Base-by-base conservation (phyloP, 2,113 vertebrate genomes). In the Phycodurus eques region DNA sequence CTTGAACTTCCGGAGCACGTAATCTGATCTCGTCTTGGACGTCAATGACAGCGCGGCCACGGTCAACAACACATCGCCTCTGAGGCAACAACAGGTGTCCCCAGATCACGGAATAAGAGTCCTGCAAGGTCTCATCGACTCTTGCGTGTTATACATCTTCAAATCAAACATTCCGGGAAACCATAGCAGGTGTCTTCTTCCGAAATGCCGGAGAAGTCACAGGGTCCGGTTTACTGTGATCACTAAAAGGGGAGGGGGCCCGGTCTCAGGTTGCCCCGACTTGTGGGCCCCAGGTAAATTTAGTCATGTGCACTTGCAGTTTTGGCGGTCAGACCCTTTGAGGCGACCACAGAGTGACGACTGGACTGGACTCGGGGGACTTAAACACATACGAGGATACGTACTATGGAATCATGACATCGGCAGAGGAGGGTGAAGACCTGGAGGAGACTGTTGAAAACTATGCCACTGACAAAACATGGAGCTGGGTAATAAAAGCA, bases 401-500 rank as follows among this genome's bases (percentile, higher is more conserved):
- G 35, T 63, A 79, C 14, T 22, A 91, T 89, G 84, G 79, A 88
- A 86, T 80, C 77, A 88, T 92, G 90, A 88, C 59, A 82, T 83
- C 90, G 49, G 27, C 68, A 20, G 91, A 85, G 62, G 82, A 85
- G 59, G 83, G 68, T 63, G 91, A 89, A 61, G 86, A 90, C 43
- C 70, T 89, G 4, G 81, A 87, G 65, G 89, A 86, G 61, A 70
- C 81, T 44, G 80, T 42, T 64, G 84, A 84, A 54, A 81, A 74
- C 2, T 76, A 89, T 74, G 68, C 22, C 68, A 60, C 49, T 10
- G 88, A 89, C 66, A 88, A 82, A 81, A 92, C 87, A 72, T 93
- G 91, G 92, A 91, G 85, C 81, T 93, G 92, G 92, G 92, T 93
- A 90, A 92, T 59, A 54, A 7, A 13, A 22, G 20, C 43, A 22